A percentile compares a stretch with the other conserved stretches of the same genome.
phyloP scores from a whole-genome alignment of 2,113 vertebrate genomes.

The Ictidomys tridecemlineatus region DNA sequence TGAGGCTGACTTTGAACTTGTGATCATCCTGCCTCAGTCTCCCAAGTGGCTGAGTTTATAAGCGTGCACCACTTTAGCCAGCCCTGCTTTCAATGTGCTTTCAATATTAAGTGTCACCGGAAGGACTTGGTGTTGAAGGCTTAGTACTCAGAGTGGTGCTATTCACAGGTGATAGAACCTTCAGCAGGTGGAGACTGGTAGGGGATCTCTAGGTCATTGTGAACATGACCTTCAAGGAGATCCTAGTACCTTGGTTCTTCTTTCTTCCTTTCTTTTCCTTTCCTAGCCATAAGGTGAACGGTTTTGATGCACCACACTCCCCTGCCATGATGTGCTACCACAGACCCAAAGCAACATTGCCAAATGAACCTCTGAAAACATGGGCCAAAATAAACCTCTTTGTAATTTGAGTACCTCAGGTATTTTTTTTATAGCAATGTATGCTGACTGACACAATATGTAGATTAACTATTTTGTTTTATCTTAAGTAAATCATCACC shows the following conservation, averaged over 20 bases:
- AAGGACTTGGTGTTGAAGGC: background rate
- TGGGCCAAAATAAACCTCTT: background rate
- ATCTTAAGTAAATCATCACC: background rate
- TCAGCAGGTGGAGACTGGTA: background rate
- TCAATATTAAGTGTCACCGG: background rate
- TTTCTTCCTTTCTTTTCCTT: background rate
- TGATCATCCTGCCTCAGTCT: too few relatives aligned
- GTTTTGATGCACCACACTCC: background rate
- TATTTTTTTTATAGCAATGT: background rate
- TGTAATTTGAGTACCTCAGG: background rate
- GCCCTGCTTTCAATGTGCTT: background rate
- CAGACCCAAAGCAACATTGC: background rate
- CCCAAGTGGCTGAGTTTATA: too few relatives aligned
- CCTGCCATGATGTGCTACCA: background rate
- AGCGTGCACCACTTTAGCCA: too few relatives aligned
- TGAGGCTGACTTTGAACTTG: too few relatives aligned
- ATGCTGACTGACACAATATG: background rate
- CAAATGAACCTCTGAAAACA: background rate
- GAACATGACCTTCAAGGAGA: background rate
- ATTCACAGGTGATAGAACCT: background rate
- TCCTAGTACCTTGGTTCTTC: background rate
- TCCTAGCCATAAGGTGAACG: background rate
- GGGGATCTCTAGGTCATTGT: background rate
- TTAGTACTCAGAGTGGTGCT: background rate
- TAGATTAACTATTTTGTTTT: slow-evolving; percentile 22